Conservation (phyloP, 1,140 invertebrate species). For the Drosophila oshimai region DNA sequence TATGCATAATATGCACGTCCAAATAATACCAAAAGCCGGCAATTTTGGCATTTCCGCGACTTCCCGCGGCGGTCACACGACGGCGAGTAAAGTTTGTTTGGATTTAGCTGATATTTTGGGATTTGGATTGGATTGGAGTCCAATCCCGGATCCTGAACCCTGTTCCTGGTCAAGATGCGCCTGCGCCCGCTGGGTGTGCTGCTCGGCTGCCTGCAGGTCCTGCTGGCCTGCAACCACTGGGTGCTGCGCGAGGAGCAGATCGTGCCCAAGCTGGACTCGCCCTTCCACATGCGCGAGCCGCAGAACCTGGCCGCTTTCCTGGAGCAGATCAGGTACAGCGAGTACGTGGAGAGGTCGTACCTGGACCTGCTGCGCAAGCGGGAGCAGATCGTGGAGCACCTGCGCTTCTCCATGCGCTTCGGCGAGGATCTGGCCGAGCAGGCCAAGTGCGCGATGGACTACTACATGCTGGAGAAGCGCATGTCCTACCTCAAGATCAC, state of each 20-base stretch:
- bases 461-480: constrained; percentile 65
- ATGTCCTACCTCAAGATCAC: constrained; percentile 68
- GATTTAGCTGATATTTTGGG: neutral
- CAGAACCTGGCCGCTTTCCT: constrained; percentile 92
- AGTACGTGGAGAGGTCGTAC: constrained; percentile 71
- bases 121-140: neutral
- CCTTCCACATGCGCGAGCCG: constrained; percentile 90
- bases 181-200: constrained; percentile 31
- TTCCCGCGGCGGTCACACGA: neutral
- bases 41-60: neutral
- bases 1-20: no score
- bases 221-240: constrained; percentile 73
- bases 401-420: constrained; percentile 68
- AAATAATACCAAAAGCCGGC: no score
- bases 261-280: constrained; percentile 86
- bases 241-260: constrained; percentile 71
- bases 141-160: neutral
- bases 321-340: constrained; percentile 88
- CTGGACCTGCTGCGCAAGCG: constrained; percentile 66
- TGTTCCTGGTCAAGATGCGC: constrained; percentile 33
- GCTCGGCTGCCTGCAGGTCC: constrained; percentile 43
- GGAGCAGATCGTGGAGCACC: constrained; percentile 69
- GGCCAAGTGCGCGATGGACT: constrained; percentile 75
- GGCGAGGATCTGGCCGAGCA: constrained; percentile 74
- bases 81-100: neutral